Evolutionary conservation across 2,888 invertebrate species (phyloP).

Genomic region (Frankliniella intonsa): DNA sequence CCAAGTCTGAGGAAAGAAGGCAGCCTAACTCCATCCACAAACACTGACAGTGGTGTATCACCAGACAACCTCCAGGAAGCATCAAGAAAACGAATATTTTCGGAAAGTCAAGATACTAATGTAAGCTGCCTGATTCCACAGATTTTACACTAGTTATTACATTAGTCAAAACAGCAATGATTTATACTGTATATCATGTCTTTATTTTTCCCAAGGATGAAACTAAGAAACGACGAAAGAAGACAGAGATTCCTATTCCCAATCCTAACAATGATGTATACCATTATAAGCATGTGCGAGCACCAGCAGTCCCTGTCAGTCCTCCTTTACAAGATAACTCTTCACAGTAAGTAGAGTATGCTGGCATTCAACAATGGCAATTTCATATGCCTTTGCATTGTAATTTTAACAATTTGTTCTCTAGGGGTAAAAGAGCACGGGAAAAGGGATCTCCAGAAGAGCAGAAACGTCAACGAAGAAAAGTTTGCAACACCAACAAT

Average conservation of each 20-base stretch:
- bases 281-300: constrained; percentile 7
- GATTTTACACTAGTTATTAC: neutral
- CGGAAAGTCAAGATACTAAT: neutral
- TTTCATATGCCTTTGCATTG: neutral
- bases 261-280: neutral
- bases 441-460: neutral
- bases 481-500: neutral
- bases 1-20: neutral
- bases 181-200: neutral
- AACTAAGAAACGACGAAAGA: neutral
- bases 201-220: neutral
- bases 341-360: neutral
- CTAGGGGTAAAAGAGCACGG: neutral
- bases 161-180: neutral
- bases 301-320: neutral
- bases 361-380: neutral
- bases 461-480: constrained; percentile 4
- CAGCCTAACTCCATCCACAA: neutral
- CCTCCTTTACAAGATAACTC: neutral
- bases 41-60: neutral
- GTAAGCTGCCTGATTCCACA: neutral
- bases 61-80: neutral
- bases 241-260: neutral
- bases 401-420: neutral
- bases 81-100: constrained; percentile 8